phyloP scores from a whole-genome alignment of 1,140 invertebrate species.

The Lordiphosa collinella region DNA sequence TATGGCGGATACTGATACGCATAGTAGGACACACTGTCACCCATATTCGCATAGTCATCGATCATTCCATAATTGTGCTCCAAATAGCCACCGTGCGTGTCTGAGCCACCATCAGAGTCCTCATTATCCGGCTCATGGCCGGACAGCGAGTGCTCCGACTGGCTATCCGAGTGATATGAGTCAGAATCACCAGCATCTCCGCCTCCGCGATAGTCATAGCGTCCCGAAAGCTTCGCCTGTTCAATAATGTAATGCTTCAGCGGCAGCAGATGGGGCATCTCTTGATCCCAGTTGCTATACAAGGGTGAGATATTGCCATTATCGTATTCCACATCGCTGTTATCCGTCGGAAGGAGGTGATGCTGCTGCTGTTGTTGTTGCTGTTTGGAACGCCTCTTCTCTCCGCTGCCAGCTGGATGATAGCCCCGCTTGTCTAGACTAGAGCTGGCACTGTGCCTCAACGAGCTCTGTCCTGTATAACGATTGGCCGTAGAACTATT shows the following conservation, averaged over 20 bases:
- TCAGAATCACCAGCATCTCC: conserved; percentile 84
- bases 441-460: conserved; percentile 64
- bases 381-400: conserved; percentile 64
- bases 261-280: conserved; percentile 87
- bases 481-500: conserved; percentile 60
- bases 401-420: conserved; percentile 79
- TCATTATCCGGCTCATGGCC: conserved; percentile 86
- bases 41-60: conserved; percentile 77
- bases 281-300: conserved; percentile 87
- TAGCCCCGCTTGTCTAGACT: conserved; percentile 80
- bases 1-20: conserved; percentile 81
- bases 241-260: conserved; percentile 94
- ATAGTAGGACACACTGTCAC: conserved; percentile 82
- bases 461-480: conserved; percentile 47
- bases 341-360: conserved; percentile 55
- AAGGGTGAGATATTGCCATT: conserved; percentile 83
- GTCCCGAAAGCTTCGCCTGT: conserved; percentile 88
- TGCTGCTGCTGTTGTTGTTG: conserved; percentile 42
- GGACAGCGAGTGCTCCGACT: conserved; percentile 81
- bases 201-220: conserved; percentile 82
- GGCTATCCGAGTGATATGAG: conserved; percentile 83
- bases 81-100: conserved; percentile 84
- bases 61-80: conserved; percentile 81
- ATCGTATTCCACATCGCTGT: conserved; percentile 81
- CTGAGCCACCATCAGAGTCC: conserved; percentile 84